These are phyloP conservation scores for Coccyzus lansbergi DNA, from an alignment of 2,797 vertebrate genomes.

Conservation along the genomic window DNA sequence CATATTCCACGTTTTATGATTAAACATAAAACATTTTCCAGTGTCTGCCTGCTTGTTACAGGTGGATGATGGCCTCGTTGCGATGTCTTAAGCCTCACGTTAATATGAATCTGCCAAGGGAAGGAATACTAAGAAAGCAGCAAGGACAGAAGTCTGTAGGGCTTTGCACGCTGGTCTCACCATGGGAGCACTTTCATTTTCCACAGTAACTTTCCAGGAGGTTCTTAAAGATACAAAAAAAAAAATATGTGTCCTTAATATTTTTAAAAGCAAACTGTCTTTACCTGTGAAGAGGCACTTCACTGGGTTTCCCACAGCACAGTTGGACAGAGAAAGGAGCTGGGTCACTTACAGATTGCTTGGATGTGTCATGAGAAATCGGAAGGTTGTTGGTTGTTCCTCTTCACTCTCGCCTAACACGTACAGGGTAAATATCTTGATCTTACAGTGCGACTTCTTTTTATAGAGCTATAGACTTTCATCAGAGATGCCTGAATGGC, in stretches of 20 bases:
- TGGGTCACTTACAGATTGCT: neutral
- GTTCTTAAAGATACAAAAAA: slow-evolving; percentile 38
- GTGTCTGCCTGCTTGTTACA: slow-evolving; percentile 53
- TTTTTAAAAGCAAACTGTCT: slow-evolving; percentile 50
- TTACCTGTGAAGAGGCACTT: slow-evolving; percentile 42
- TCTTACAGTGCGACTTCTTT: slow-evolving; percentile 54
- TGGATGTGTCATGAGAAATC: neutral
- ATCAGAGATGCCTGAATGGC: slow-evolving; percentile 21
- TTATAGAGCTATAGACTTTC: slow-evolving; percentile 46
- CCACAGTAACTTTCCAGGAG: slow-evolving; percentile 58
- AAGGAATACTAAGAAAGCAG: slow-evolving; percentile 31
- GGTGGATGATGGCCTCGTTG: neutral
- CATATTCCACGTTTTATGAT: slow-evolving; percentile 65
- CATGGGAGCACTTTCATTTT: slow-evolving; percentile 70
- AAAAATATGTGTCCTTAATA: slow-evolving; percentile 41
- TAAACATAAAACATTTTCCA: slow-evolving; percentile 56
- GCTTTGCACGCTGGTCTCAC: slow-evolving; percentile 55
- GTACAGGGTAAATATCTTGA: slow-evolving; percentile 58
- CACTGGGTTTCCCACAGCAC: slow-evolving; percentile 32
- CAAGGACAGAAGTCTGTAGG: slow-evolving; percentile 19
- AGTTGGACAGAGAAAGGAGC: neutral
- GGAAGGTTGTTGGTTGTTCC: slow-evolving; percentile 37
- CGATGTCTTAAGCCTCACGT: slow-evolving; percentile 36
- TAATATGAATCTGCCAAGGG: slow-evolving; percentile 32
- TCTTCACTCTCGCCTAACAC: neutral